Percentiles rank a stretch among this genome's conserved stretches.
Evolutionary conservation across 2,888 invertebrate genomes (phyloP).

Genomic region (Leptarthrus brevirostris): DNA sequence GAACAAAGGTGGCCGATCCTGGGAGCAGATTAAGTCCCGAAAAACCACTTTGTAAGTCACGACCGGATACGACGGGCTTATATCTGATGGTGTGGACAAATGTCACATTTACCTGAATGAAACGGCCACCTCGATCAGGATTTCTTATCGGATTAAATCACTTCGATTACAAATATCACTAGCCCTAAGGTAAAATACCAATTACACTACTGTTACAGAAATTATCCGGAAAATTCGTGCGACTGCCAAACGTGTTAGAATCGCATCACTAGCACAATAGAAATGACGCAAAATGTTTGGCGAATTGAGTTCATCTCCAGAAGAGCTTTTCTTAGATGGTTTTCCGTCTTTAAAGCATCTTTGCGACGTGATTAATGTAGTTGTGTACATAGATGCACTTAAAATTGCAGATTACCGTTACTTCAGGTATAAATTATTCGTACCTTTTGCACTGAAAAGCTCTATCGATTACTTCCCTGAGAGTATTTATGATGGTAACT

Average conservation of each 20-base stretch:
- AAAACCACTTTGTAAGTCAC: slow-evolving; percentile 29
- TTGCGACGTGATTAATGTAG: slow-evolving; percentile 24
- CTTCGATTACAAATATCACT: slow-evolving; percentile 2
- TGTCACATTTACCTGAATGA: slow-evolving; percentile 19
- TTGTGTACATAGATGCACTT: slow-evolving; percentile 26
- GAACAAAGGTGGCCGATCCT: not conserved
- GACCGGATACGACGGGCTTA: not conserved
- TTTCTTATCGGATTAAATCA: not conserved
- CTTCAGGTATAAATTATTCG: not conserved
- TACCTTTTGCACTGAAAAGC: slow-evolving; percentile 32
- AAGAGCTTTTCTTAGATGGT: slow-evolving; percentile 28
- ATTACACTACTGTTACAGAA: not conserved
- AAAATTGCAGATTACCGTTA: slow-evolving; percentile 17
- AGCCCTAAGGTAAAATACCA: not conserved
- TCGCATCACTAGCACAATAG: slow-evolving; percentile 23
- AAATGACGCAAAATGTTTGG: slow-evolving; percentile 26
- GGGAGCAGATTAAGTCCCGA: slow-evolving; percentile 34
- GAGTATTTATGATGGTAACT: slow-evolving; percentile 9
- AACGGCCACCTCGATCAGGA: slow-evolving; percentile 12
- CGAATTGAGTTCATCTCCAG: slow-evolving; percentile 39
- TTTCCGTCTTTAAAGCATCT: slow-evolving; percentile 27
- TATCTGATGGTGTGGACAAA: not conserved
- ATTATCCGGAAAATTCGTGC: not conserved
- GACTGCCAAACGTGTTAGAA: slow-evolving; percentile 18
- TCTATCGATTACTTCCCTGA: slow-evolving; percentile 29